These are phyloP conservation scores for Cricetomys ansorgei DNA, from an alignment of 2,113 vertebrate species.

Conservation along the genomic window DNA sequence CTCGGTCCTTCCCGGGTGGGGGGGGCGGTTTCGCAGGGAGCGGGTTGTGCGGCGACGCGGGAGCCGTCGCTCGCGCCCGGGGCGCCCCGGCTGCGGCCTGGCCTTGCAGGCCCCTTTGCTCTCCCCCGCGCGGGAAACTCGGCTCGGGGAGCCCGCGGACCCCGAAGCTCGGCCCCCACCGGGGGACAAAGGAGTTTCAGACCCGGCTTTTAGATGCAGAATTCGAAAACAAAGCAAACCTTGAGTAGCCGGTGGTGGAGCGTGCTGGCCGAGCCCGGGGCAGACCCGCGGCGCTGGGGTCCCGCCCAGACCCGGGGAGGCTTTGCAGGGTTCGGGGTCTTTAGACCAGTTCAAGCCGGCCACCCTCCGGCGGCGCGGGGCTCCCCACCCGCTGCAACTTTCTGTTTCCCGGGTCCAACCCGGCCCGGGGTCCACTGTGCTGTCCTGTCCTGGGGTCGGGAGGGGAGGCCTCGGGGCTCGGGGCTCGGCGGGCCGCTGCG, in stretches of 20 bases:
- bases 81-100: background rate
- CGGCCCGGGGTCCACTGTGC: background rate
- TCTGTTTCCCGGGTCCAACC: background rate
- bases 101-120: background rate
- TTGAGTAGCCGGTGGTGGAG: background rate
- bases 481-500: background rate
- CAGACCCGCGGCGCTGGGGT: background rate
- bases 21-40: conserved; percentile 69
- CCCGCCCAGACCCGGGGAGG: background rate
- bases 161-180: background rate
- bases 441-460: background rate
- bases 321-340: background rate
- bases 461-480: background rate
- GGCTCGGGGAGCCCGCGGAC: background rate
- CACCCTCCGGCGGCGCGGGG: background rate
- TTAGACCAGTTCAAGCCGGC: background rate
- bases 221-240: background rate
- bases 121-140: background rate
- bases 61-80: background rate
- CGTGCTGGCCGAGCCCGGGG: background rate
- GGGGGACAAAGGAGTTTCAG: background rate
- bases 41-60: conserved; percentile 55
- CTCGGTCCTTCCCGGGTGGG: background rate
- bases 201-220: background rate
- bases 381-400: background rate